Evolutionary conservation across 1,140 invertebrate genomes (phyloP).

Genomic region (Samia ricini): DNA sequence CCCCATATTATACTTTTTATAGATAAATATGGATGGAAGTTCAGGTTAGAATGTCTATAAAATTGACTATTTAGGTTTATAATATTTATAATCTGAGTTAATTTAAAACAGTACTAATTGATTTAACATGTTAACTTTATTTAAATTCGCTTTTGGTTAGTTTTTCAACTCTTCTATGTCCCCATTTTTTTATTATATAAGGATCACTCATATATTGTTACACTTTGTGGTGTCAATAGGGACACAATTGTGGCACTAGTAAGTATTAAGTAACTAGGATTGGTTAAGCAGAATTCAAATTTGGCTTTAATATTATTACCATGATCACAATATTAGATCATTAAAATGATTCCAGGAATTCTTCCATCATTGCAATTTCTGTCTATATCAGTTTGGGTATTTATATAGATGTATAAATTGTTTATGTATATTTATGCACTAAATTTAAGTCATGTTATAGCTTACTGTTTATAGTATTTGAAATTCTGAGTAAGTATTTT

Average conservation of each 20-base stretch:
- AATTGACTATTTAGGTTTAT: background rate
- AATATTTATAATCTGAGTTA: background rate
- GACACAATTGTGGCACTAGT: background rate
- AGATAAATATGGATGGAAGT: background rate
- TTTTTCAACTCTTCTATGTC: too few species aligned
- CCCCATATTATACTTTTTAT: too few species aligned
- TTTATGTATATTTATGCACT: background rate
- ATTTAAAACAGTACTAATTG: background rate
- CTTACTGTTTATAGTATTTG: conserved; percentile 4
- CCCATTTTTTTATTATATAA: background rate
- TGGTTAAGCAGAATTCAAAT: too few species aligned
- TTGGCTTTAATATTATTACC: background rate
- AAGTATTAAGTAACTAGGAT: background rate
- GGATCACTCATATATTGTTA: background rate
- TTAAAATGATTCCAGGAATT: background rate
- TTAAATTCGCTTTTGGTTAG: background rate
- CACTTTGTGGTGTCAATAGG: background rate
- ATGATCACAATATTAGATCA: background rate
- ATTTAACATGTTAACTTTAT: background rate
- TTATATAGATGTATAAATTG: background rate
- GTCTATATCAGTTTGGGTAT: background rate
- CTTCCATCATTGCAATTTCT: background rate
- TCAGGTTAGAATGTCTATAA: background rate
- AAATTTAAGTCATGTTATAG: background rate
- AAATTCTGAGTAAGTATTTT: conserved; percentile 16